A percentile compares a stretch with the other conserved stretches of the same genome.
These are phyloP conservation scores for Rhabdomys pumilio DNA, from an alignment of 2,797 vertebrate species.

Conservation along the genomic window DNA sequence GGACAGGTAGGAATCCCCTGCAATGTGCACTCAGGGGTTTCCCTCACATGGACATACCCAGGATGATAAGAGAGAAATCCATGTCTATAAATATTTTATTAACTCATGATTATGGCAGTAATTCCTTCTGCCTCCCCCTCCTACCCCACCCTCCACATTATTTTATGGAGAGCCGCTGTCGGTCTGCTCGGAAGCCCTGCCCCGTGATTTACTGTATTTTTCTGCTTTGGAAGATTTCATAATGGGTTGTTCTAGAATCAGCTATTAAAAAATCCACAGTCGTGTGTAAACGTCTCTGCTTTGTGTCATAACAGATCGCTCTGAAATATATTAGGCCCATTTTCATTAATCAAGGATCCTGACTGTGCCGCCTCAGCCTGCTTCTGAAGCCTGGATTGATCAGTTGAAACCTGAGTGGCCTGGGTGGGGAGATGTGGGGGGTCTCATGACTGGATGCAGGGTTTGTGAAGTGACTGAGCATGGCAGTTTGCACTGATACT, in stretches of 20 bases:
- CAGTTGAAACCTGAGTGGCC: neutral
- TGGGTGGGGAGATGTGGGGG: neutral
- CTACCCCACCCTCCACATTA: conserved; percentile 76
- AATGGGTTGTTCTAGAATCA: conserved; percentile 84
- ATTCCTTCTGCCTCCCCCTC: conserved; percentile 45
- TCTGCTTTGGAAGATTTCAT: conserved; percentile 81
- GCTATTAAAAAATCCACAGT: conserved; percentile 83
- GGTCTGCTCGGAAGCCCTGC: conserved; percentile 75
- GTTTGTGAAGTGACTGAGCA: neutral
- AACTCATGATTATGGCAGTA: conserved; percentile 75
- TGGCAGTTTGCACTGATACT: rapidly evolving
- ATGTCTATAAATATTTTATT: conserved; percentile 86
- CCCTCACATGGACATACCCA: neutral
- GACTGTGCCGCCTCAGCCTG: conserved; percentile 78
- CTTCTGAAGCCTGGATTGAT: conserved; percentile 65
- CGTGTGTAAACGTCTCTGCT: conserved; percentile 86
- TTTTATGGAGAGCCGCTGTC: conserved; percentile 66
- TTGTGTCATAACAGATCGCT: conserved; percentile 86
- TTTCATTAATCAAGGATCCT: conserved; percentile 80
- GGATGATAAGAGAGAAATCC: neutral
- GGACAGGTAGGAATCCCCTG: rapidly evolving
- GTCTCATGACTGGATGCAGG: neutral
- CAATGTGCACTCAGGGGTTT: neutral
- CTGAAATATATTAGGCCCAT: conserved; percentile 83
- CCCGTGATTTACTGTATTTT: conserved; percentile 86